Conservation (phyloP, 2,113 vertebrate genomes). For the Fulica atra region DNA sequence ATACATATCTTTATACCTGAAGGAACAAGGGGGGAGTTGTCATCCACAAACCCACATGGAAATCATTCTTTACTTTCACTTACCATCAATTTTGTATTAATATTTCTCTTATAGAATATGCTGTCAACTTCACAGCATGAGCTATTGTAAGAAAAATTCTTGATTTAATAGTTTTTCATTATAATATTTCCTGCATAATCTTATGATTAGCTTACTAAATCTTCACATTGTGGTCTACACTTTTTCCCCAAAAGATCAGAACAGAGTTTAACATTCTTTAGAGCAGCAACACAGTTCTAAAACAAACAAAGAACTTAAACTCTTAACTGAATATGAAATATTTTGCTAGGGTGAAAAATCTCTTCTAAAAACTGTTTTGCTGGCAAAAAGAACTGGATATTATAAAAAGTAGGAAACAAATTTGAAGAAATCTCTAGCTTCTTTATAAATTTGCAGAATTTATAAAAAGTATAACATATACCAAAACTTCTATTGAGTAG, state of each 20-base stretch:
- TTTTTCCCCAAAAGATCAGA: constrained; percentile 36
- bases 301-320: not conserved
- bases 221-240: constrained; percentile 58
- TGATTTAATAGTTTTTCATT: constrained; percentile 70
- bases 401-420: not conserved
- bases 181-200: constrained; percentile 51
- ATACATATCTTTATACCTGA: constrained; percentile 6
- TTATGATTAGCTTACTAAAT: constrained; percentile 49
- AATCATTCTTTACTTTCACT: constrained; percentile 58
- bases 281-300: not conserved
- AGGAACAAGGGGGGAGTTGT: constrained; percentile 11
- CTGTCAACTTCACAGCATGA: constrained; percentile 70
- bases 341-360: not conserved
- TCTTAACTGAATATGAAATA: not conserved
- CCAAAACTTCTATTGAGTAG: not conserved
- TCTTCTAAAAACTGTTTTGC: not conserved
- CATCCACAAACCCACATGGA: constrained; percentile 40
- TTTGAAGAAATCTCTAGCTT: not conserved
- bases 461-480: not conserved
- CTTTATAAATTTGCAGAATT: not conserved
- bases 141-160: constrained; percentile 37
- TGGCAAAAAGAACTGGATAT: not conserved
- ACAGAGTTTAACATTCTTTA: constrained; percentile 23
- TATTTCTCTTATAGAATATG: constrained; percentile 71
- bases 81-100: constrained; percentile 66